Conservation (phyloP, 1,140 invertebrate species). For the Sesamia nonagrioides region DNA sequence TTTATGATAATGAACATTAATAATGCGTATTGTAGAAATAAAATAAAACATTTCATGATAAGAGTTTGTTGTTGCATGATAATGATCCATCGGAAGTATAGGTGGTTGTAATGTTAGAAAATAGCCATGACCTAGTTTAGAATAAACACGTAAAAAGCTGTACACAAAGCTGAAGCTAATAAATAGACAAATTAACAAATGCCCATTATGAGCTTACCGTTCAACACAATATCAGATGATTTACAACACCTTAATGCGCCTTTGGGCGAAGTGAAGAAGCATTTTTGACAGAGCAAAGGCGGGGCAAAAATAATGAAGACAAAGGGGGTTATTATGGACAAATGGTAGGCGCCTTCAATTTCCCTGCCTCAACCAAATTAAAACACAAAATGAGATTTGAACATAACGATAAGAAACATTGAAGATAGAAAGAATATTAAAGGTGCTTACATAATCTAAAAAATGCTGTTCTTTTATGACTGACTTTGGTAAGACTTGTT, state of each 20-base stretch:
- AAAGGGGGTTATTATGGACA: conserved; percentile 39
- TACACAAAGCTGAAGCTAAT: background rate
- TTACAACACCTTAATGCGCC: conserved; percentile 26
- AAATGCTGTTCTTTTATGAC: background rate
- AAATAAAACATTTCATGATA: no score
- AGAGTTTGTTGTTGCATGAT: no score
- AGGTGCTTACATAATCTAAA: conserved; percentile 4
- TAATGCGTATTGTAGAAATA: no score
- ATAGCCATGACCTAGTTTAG: background rate
- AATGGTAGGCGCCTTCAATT: conserved; percentile 36
- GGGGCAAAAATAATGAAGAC: conserved; percentile 44
- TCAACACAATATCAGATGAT: conserved; percentile 34
- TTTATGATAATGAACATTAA: no score
- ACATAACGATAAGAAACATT: conserved; percentile 37
- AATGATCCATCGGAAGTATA: no score
- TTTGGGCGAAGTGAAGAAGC: conserved; percentile 13
- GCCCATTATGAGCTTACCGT: conserved; percentile 32
- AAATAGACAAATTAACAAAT: conserved; percentile 30
- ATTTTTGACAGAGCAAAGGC: conserved; percentile 42
- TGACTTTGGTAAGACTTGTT: background rate
- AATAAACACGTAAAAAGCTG: background rate
- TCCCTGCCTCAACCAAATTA: conserved; percentile 26
- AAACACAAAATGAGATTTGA: conserved; percentile 39
- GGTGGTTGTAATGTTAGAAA: background rate
- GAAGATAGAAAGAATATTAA: conserved; percentile 7